Base-by-base conservation (phyloP, 35 echinoderm and acorn worm species). In the Heliocidaris tuberculata region DNA sequence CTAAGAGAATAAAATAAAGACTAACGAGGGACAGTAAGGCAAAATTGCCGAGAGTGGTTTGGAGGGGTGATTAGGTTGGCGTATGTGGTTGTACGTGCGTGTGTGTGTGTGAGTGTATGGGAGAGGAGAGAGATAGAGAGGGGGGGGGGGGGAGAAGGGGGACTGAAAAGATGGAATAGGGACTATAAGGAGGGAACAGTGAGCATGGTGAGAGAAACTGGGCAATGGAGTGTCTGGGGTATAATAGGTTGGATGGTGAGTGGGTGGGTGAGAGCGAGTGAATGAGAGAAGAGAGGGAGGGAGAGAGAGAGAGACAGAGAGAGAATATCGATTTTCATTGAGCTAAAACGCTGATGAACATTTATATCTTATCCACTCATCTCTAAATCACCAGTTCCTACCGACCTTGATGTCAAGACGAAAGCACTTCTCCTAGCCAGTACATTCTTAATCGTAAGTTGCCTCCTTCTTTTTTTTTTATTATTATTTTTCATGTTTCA, bases 391-490 rank as follows among this genome's bases (percentile, higher is more conserved):
- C 27, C 60, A 95, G 95, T 98, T 70, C 94, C 97, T 13, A 93
- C 86, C 85, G 97, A 98, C 48, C 59, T 98, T 48, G 97, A 98
- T 86, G 92, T 98, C 24, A 96, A 96, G 50, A 88, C 95, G 30
- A 98, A 98, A 85, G 97, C 94, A 2, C 95, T 92, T 6, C 70
- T 96, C 4, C 88, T 98, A 17, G 97, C 94, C 47, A 95, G 95
- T 30, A 94, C 95, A 49, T 96, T 98, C 86, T 60, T 98, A 9
- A 98, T 98, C 86, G 96, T 96, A 95, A 96, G 96, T 95, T 93
- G 21, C 27, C 85, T 48, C 29, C 13, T 32, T 13, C 5, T 19
- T 42, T 89, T 1, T 35, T 42, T 42, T 1, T 42, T 42, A 42
- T 42, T 42, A 42, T 42, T 42, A 42, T 42, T 42, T 1, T 42